Evolutionary conservation across 2,888 invertebrate species (phyloP).

Genomic region (Molorchus minor): DNA sequence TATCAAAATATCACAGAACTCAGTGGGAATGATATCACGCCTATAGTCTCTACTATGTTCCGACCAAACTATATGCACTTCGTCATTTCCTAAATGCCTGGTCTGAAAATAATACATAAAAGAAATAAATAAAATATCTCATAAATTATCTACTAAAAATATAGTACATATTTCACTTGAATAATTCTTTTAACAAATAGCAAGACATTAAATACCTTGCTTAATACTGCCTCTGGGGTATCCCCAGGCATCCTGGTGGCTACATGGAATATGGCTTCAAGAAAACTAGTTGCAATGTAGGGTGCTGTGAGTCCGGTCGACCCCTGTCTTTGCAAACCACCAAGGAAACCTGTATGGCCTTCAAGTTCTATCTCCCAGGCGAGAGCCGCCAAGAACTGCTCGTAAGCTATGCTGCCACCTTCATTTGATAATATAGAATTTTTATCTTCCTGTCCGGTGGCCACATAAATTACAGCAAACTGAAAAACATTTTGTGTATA

Average conservation of each 20-base stretch:
- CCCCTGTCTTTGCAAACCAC: conserved; percentile 90
- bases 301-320: conserved; percentile 94
- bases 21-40: conserved; percentile 96
- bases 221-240: conserved; percentile 84
- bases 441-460: conserved; percentile 96
- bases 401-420: conserved; percentile 92
- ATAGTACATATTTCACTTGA: too few species aligned
- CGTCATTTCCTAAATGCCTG: conserved; percentile 96
- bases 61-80: conserved; percentile 99
- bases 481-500: conserved; percentile 35
- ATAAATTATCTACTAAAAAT: too few species aligned
- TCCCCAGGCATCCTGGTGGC: conserved; percentile 96
- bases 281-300: conserved; percentile 91
- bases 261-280: conserved; percentile 97
- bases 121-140: too few species aligned
- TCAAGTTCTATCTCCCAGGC: conserved; percentile 91
- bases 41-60: conserved; percentile 96
- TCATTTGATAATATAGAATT: conserved; percentile 91
- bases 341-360: conserved; percentile 93
- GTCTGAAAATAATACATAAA: conserved; percentile 72
- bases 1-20: conserved; percentile 98
- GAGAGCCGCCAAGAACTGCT: conserved; percentile 75
- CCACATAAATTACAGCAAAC: conserved; percentile 97
- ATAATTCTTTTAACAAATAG: neutral
- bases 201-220: conserved; percentile 69